Percentiles rank a stretch among this genome's conserved stretches.
Conservation (phyloP, 2,797 vertebrate genomes). For the Coluber constrictor region DNA sequence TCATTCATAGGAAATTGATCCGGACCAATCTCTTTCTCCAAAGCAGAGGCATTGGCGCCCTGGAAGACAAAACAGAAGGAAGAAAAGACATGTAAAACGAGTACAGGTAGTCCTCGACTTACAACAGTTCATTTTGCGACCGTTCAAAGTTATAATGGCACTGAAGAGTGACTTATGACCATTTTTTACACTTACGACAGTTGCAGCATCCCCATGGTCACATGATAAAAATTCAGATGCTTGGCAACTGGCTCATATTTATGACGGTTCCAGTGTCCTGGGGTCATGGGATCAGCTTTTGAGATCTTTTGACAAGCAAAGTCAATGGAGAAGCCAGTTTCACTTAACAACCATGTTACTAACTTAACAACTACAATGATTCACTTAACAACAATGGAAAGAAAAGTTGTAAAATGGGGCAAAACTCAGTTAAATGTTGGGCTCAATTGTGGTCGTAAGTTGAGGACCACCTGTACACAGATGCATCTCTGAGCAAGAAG, state of each 20-base stretch:
- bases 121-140: neutral
- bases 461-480: too few relatives aligned
- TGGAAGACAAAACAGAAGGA: constrained; percentile 17
- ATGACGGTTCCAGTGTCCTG: too few relatives aligned
- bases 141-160: neutral
- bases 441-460: too few relatives aligned
- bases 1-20: constrained; percentile 72
- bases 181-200: neutral
- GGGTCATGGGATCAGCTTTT: neutral
- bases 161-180: too few relatives aligned
- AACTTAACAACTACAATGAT: too few relatives aligned
- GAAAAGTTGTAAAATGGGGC: too few relatives aligned
- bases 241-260: too few relatives aligned
- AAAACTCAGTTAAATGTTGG: too few relatives aligned
- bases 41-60: constrained; percentile 72
- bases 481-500: neutral
- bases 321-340: neutral
- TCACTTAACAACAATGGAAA: too few relatives aligned
- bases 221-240: too few relatives aligned
- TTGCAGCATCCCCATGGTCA: too few relatives aligned
- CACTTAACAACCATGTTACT: neutral
- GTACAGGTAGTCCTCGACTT: neutral
- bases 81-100: neutral
- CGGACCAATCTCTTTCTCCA: constrained; percentile 75
- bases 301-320: neutral